Percentiles rank a stretch among this genome's conserved stretches.
Evolutionary conservation across 2,888 invertebrate species (phyloP).

Genomic region (Norana najaformis): DNA sequence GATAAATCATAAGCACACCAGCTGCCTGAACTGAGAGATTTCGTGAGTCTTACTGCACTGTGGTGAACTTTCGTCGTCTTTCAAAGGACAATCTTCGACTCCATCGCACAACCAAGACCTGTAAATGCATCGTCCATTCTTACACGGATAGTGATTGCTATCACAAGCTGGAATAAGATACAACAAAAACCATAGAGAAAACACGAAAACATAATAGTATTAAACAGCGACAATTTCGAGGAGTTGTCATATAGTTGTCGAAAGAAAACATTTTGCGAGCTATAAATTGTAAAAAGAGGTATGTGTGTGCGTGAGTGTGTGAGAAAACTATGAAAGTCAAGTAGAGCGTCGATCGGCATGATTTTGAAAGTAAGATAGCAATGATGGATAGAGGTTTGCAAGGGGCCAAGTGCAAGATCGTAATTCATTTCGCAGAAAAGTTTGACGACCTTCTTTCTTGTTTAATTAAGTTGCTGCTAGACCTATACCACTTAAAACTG

Average conservation of each 20-base stretch:
- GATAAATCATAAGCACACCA: too few relatives aligned
- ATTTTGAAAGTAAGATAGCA: too few relatives aligned
- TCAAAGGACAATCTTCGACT: constrained; percentile 32
- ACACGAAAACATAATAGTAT: neutral
- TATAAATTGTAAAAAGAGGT: neutral
- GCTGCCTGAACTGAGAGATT: neutral
- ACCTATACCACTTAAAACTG: too few relatives aligned
- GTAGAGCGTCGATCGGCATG: too few relatives aligned
- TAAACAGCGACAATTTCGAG: neutral
- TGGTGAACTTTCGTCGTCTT: constrained; percentile 29
- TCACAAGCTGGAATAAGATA: constrained; percentile 23
- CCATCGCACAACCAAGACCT: constrained; percentile 31
- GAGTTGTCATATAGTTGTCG: neutral
- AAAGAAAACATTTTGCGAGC: too few relatives aligned
- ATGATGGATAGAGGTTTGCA: too few relatives aligned
- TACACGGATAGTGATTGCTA: constrained; percentile 25
- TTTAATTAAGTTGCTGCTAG: too few relatives aligned
- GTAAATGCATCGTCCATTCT: constrained; percentile 29
- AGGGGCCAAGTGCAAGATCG: too few relatives aligned
- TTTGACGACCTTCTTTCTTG: too few relatives aligned
- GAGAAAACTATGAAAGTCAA: neutral
- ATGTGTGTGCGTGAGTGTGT: too few relatives aligned
- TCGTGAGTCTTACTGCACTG: constrained; percentile 27
- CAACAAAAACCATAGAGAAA: neutral
- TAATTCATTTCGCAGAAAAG: too few relatives aligned